Conservation (phyloP, 2,888 invertebrate genomes). For the Apoda limacodes region DNA sequence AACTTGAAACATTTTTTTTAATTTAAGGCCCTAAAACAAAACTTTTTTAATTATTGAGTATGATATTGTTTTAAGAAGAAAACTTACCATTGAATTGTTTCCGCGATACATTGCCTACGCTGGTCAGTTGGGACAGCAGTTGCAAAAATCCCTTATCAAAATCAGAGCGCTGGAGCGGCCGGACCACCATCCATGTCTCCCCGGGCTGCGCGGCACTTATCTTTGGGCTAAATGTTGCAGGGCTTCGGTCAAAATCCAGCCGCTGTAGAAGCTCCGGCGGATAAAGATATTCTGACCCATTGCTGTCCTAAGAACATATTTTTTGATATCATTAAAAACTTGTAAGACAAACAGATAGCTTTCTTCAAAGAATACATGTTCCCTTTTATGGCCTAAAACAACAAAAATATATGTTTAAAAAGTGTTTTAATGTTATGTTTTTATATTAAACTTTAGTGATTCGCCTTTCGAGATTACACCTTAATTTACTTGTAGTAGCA, state of each 20-base stretch:
- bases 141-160: conserved; percentile 87
- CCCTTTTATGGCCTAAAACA: too few species aligned
- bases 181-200: conserved; percentile 78
- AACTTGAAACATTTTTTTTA: too few species aligned
- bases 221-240: conserved; percentile 74
- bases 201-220: conserved; percentile 80
- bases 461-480: too few species aligned
- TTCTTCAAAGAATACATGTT: too few species aligned
- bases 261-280: conserved; percentile 74
- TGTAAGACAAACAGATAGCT: too few species aligned
- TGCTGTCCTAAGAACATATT: conserved; percentile 51
- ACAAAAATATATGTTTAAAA: too few species aligned
- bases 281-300: conserved; percentile 67
- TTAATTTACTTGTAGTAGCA: too few species aligned
- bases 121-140: conserved; percentile 84
- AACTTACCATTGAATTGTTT: conserved; percentile 84
- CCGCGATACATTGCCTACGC: conserved; percentile 82
- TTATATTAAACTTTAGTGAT: conserved; percentile 7
- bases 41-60: too few species aligned
- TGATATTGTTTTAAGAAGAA: too few species aligned
- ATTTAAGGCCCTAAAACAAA: too few species aligned
- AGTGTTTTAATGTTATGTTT: too few species aligned
- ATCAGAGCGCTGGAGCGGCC: conserved; percentile 84
- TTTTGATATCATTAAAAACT: conserved; percentile 1
- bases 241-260: conserved; percentile 74